Conservation (phyloP, 1,140 invertebrate species). For the Drosophila serrata region DNA sequence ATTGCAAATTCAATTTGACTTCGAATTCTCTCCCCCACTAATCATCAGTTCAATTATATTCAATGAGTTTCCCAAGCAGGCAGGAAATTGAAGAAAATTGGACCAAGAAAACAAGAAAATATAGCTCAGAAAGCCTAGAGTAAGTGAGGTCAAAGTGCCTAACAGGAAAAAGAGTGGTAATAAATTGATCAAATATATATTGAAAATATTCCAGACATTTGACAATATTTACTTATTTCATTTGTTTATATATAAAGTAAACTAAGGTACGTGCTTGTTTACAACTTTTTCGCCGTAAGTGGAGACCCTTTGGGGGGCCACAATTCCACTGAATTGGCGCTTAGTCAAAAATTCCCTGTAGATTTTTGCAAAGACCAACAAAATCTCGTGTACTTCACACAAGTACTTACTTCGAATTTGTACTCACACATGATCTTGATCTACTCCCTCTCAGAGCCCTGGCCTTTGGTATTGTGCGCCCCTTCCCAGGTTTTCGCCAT, state of each 20-base stretch:
- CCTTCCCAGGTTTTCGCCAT: slow-evolving; percentile 42
- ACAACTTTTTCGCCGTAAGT: slow-evolving; percentile 10
- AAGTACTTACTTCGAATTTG: slow-evolving; percentile 5
- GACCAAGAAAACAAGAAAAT: slow-evolving; percentile 27
- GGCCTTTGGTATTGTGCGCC: slow-evolving; percentile 44
- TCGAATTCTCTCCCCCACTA: slow-evolving; percentile 6
- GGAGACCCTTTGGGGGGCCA: not conserved
- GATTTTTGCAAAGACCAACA: slow-evolving; percentile 8
- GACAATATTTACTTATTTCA: slow-evolving; percentile 37
- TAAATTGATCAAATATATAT: not conserved
- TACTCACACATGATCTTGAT: slow-evolving; percentile 61
- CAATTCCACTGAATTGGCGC: slow-evolving; percentile 31
- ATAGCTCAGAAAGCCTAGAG: not conserved
- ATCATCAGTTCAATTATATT: slow-evolving; percentile 49
- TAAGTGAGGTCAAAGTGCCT: slow-evolving; percentile 7
- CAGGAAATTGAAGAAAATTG: slow-evolving; percentile 69
- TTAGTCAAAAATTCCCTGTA: slow-evolving; percentile 9
- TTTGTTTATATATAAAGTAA: slow-evolving; percentile 4
- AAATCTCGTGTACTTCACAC: not conserved
- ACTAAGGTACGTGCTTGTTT: slow-evolving; percentile 24
- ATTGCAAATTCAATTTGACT: slow-evolving; percentile 27
- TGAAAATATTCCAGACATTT: not conserved
- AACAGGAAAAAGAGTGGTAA: not conserved
- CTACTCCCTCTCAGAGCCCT: slow-evolving; percentile 57
- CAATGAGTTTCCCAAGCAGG: slow-evolving; percentile 27